Evolutionary conservation across 2,888 invertebrate species (phyloP).

Genomic region (Phragmatobia fuliginosa): DNA sequence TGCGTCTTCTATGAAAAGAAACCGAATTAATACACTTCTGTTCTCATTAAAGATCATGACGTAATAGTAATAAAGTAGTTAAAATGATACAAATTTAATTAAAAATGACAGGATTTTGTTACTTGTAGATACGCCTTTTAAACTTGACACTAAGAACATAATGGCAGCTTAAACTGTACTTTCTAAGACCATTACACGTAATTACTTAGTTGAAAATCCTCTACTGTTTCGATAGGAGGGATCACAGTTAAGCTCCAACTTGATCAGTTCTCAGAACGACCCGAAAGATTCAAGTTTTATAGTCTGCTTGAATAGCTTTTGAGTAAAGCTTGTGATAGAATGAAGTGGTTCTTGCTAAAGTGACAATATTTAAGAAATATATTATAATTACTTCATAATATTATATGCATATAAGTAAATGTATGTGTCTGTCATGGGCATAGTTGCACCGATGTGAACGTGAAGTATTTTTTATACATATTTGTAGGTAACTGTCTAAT

Average conservation of each 20-base stretch:
- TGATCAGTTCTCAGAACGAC: conserved; percentile 40
- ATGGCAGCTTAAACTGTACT: conserved; percentile 16
- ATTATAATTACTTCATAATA: background rate
- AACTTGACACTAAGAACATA: conserved; percentile 1
- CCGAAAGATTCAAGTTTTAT: conserved; percentile 39
- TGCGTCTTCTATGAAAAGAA: background rate
- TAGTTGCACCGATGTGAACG: no score
- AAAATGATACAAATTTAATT: background rate
- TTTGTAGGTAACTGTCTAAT: no score
- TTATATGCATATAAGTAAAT: background rate
- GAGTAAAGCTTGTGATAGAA: conserved; percentile 11
- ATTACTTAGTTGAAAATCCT: conserved; percentile 56
- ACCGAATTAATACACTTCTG: no score
- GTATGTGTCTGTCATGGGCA: no score
- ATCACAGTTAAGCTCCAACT: conserved; percentile 33
- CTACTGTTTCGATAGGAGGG: conserved; percentile 44
- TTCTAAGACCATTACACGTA: conserved; percentile 26
- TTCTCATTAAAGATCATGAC: no score
- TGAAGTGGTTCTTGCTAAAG: background rate
- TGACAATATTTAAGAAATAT: background rate
- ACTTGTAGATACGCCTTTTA: background rate
- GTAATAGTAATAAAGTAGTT: no score
- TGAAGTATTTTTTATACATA: no score
- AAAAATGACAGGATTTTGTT: background rate
- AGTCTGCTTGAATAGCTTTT: conserved; percentile 9